A percentile compares a stretch with the other conserved stretches of the same genome.
Evolutionary conservation across 2,113 vertebrate species (phyloP).

Genomic region (Peromyscus maniculatus): DNA sequence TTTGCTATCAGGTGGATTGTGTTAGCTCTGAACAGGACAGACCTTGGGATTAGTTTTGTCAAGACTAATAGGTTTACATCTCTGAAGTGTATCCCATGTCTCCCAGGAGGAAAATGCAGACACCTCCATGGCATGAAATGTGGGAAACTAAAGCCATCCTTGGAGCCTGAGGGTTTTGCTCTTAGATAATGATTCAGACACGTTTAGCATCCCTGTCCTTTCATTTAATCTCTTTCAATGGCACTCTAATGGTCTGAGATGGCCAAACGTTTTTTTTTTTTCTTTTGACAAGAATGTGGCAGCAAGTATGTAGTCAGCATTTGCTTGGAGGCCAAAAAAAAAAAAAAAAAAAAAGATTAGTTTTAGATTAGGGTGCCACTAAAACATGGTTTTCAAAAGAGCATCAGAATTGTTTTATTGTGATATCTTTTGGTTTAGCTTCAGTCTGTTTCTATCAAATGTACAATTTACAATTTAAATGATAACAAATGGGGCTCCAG

Average conservation of each 20-base stretch:
- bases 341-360: conserved; percentile 27
- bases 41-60: not conserved
- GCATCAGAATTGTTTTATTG: conserved; percentile 57
- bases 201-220: not conserved
- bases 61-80: conserved; percentile 41
- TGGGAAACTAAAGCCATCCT: not conserved
- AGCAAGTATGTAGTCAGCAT: not conserved
- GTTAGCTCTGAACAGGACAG: conserved; percentile 33
- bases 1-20: conserved; percentile 20
- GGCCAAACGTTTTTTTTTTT: not conserved
- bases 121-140: not conserved
- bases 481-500: conserved; percentile 52
- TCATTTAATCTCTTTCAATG: not conserved
- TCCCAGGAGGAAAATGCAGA: conserved; percentile 40
- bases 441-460: conserved; percentile 23
- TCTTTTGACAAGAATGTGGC: not conserved
- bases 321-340: not conserved
- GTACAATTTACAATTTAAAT: conserved; percentile 62
- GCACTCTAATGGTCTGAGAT: not conserved
- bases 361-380: conserved; percentile 63
- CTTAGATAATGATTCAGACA: conserved; percentile 16
- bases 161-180: not conserved
- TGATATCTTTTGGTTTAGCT: conserved; percentile 25
- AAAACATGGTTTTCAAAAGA: conserved; percentile 49
- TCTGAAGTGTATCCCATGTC: conserved; percentile 25